Evolutionary conservation across 2,797 vertebrate genomes (phyloP).

Genomic region (Eulemur albifrons): DNA sequence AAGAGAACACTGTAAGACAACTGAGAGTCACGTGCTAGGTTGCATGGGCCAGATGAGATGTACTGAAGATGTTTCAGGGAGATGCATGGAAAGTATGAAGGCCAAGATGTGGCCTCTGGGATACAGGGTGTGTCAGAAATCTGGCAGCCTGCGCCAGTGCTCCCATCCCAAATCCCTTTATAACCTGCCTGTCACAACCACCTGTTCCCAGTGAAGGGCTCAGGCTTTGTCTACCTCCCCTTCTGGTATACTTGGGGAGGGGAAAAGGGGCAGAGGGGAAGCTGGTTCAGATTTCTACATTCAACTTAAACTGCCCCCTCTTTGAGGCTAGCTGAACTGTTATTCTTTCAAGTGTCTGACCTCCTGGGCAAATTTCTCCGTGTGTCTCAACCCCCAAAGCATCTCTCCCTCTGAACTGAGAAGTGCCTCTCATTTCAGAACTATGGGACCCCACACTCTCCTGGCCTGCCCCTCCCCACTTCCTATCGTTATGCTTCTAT

Average conservation of each 20-base stretch:
- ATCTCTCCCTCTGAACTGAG: not conserved
- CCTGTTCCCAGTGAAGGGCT: not conserved
- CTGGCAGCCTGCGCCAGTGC: not conserved
- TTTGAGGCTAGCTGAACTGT: not conserved
- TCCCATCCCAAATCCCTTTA: not conserved
- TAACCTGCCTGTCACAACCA: not conserved
- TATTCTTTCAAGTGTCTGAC: not conserved
- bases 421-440: not conserved
- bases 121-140: not conserved
- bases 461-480: not conserved
- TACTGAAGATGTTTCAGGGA: not conserved
- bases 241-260: not conserved
- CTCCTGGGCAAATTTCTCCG: not conserved
- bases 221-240: not conserved
- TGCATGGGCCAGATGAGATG: not conserved
- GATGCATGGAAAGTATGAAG: not conserved
- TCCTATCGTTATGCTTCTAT: not conserved
- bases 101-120: slow-evolving; percentile 1
- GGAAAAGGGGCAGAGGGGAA: not conserved
- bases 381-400: not conserved
- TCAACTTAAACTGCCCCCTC: not conserved
- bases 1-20: not conserved
- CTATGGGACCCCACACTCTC: not conserved
- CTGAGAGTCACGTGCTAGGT: not conserved
- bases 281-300: not conserved